Evolutionary conservation across 1,140 invertebrate species (phyloP).

Genomic region (Lasaia peninsularis): DNA sequence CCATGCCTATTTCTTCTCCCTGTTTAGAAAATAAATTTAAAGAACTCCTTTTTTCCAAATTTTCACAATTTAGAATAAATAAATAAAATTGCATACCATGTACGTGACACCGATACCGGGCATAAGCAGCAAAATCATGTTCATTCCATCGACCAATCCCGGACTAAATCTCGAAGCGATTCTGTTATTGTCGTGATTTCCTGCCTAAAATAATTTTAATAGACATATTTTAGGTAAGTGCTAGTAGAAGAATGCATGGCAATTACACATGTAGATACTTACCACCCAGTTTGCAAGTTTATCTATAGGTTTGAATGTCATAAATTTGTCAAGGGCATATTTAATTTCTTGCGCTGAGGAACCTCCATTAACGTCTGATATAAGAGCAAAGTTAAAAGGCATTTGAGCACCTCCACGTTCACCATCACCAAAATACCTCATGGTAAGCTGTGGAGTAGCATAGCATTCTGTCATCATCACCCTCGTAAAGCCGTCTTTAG

Average conservation of each 20-base stretch:
- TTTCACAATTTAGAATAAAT: no score
- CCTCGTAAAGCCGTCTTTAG: constrained; percentile 59
- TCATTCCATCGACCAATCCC: constrained; percentile 80
- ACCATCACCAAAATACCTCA: constrained; percentile 78
- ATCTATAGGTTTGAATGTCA: constrained; percentile 63
- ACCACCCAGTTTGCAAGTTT: constrained; percentile 79
- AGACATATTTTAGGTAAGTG: background rate
- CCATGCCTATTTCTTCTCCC: constrained; percentile 86
- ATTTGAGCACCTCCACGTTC: constrained; percentile 76
- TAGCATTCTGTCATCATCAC: constrained; percentile 84
- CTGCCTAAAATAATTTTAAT: constrained; percentile 55
- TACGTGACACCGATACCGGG: constrained; percentile 84
- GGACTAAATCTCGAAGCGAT: constrained; percentile 79
- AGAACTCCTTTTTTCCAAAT: no score
- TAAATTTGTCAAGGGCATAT: constrained; percentile 74
- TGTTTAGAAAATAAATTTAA: constrained; percentile 42
- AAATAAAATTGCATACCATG: constrained; percentile 10
- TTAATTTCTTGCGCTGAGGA: constrained; percentile 68
- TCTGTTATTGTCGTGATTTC: constrained; percentile 83
- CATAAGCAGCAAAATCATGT: constrained; percentile 80
- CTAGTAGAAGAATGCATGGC: background rate
- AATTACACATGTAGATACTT: constrained; percentile 29
- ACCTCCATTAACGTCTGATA: constrained; percentile 57
- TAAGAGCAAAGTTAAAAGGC: constrained; percentile 84
- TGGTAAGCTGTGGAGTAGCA: constrained; percentile 73